phyloP scores from a whole-genome alignment of 2,797 vertebrate genomes.

The Martes flavigula region DNA sequence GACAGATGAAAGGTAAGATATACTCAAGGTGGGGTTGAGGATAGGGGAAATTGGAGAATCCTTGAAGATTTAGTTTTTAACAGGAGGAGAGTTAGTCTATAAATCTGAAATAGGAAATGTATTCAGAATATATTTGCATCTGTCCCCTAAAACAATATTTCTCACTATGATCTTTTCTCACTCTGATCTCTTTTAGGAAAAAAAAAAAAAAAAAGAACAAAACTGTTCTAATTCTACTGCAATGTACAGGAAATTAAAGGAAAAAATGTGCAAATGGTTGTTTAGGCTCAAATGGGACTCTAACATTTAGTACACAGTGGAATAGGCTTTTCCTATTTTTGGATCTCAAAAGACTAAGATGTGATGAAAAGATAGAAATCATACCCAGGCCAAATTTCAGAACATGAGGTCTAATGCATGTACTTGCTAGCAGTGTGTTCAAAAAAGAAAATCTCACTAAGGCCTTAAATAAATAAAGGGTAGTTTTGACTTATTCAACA shows the following conservation, averaged over 20 bases:
- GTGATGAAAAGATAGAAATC: neutral
- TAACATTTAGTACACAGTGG: neutral
- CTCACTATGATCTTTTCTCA: constrained; percentile 48
- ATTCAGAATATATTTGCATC: neutral
- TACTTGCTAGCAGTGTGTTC: neutral
- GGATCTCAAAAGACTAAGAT: neutral
- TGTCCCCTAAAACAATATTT: constrained; percentile 41
- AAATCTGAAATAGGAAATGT: constrained; percentile 57
- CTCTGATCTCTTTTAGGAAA: neutral
- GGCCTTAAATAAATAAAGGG: neutral
- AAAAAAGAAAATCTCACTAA: neutral
- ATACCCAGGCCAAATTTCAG: neutral
- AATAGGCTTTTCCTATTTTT: neutral
- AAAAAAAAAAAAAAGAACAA: neutral
- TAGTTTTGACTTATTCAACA: neutral
- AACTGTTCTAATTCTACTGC: neutral
- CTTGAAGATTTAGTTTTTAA: constrained; percentile 45
- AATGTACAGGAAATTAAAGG: neutral
- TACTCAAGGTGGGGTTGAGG: neutral
- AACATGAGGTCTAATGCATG: neutral
- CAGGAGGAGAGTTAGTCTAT: constrained; percentile 49
- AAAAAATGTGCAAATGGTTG: neutral
- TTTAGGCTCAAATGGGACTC: neutral
- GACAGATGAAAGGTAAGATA: constrained; percentile 58
- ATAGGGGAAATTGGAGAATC: neutral